phyloP scores from a whole-genome alignment of 2,113 vertebrate genomes.

The Lipotes vexillifer region DNA sequence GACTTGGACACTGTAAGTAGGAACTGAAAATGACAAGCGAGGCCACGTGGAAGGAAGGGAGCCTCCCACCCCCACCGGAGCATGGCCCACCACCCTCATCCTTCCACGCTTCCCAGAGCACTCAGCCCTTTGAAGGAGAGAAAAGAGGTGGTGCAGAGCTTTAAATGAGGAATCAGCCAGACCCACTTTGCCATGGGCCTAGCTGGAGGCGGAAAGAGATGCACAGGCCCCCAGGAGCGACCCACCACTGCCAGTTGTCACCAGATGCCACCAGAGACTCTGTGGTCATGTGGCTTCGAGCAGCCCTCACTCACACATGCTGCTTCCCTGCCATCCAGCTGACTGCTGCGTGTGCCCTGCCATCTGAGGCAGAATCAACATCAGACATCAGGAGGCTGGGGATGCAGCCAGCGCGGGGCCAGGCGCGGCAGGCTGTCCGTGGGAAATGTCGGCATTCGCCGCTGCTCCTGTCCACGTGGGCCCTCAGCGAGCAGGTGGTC shows the following conservation, averaged over 20 bases:
- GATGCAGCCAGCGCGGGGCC: constrained; percentile 73
- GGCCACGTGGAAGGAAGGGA: background rate
- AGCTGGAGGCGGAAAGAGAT: constrained; percentile 36
- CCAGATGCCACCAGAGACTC: constrained; percentile 45
- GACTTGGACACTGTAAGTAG: background rate
- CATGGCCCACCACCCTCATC: background rate
- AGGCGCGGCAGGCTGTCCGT: constrained; percentile 67
- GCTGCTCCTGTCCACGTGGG: constrained; percentile 67
- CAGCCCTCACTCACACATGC: constrained; percentile 61
- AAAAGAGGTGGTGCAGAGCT: background rate
- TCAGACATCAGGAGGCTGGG: constrained; percentile 73
- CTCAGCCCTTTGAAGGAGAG: constrained; percentile 13
- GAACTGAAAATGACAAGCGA: background rate
- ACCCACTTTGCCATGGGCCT: background rate
- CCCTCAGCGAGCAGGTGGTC: constrained; percentile 76
- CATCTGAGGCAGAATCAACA: constrained; percentile 74
- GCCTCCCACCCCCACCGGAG: background rate
- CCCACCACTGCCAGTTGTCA: constrained; percentile 3
- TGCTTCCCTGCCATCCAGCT: constrained; percentile 73
- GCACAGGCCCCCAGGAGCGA: background rate
- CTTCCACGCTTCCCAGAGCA: background rate
- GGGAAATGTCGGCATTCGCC: constrained; percentile 83
- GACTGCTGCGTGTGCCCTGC: constrained; percentile 72
- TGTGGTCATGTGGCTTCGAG: constrained; percentile 62
- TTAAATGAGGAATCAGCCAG: background rate